These are phyloP conservation scores for Thaumetopoea pityocampa DNA, from an alignment of 1,140 invertebrate species.

Conservation along the genomic window DNA sequence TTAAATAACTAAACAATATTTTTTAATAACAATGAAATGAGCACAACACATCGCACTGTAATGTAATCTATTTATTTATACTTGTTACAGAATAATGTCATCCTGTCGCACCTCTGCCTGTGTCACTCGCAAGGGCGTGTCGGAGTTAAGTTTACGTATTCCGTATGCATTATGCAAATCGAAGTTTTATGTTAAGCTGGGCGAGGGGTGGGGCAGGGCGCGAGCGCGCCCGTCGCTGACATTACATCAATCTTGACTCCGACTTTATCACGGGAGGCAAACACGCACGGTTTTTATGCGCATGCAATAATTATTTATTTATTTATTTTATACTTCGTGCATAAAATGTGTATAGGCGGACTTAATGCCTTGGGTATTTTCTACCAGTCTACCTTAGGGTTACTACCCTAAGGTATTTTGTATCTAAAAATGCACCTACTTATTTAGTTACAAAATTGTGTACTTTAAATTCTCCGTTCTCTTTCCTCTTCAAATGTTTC, in stretches of 20 bases:
- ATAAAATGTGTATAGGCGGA: too few relatives aligned
- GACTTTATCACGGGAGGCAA: slow-evolving; percentile 16
- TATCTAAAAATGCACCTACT: too few relatives aligned
- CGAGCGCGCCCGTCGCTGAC: slow-evolving; percentile 23
- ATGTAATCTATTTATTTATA: slow-evolving; percentile 64
- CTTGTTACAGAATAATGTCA: slow-evolving; percentile 69
- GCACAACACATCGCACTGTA: slow-evolving; percentile 36
- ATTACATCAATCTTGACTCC: slow-evolving; percentile 25
- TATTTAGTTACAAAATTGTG: too few relatives aligned
- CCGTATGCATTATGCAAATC: slow-evolving; percentile 73
- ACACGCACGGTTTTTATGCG: too few relatives aligned
- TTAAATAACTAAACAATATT: slow-evolving; percentile 16
- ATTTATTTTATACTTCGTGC: too few relatives aligned
- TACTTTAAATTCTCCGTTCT: too few relatives aligned
- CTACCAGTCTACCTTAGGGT: too few relatives aligned
- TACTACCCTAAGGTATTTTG: too few relatives aligned
- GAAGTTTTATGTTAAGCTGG: slow-evolving; percentile 69
- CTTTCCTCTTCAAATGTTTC: too few relatives aligned
- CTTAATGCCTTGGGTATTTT: too few relatives aligned
- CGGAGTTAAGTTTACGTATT: slow-evolving; percentile 73
- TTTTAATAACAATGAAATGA: slow-evolving; percentile 23
- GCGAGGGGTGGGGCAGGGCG: slow-evolving; percentile 17
- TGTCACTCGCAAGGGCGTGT: slow-evolving; percentile 67
- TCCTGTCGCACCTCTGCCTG: slow-evolving; percentile 62
- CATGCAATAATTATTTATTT: too few relatives aligned